A percentile compares a stretch with the other conserved stretches of the same genome.
phyloP scores from a whole-genome alignment of 2,113 vertebrate genomes.

The Corynorhinus townsendii region DNA sequence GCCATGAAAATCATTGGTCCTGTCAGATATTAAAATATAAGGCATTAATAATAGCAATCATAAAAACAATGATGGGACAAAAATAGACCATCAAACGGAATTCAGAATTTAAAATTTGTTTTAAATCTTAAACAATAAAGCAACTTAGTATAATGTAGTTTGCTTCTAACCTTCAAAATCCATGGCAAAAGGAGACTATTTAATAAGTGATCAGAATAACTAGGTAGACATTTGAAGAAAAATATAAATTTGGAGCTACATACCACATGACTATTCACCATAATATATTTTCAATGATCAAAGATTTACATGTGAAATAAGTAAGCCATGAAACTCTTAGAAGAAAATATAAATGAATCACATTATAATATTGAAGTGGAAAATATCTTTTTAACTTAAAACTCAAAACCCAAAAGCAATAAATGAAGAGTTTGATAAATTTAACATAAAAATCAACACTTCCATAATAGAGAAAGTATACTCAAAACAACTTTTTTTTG shows the following conservation, averaged over 20 bases:
- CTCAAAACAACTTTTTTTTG: background rate
- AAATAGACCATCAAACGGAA: background rate
- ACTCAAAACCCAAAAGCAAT: background rate
- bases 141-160: background rate
- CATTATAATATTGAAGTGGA: background rate
- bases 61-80: background rate
- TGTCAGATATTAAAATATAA: background rate
- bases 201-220: background rate
- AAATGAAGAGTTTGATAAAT: background rate
- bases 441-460: background rate
- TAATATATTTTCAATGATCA: background rate
- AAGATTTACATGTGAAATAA: background rate
- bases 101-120: background rate
- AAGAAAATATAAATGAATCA: background rate
- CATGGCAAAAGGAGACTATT: background rate
- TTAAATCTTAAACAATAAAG: background rate
- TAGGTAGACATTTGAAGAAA: background rate
- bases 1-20: background rate
- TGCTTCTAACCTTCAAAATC: background rate
- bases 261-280: rapidly evolving
- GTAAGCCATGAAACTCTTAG: background rate
- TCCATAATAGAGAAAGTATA: background rate
- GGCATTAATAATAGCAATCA: background rate
- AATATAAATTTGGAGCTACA: background rate
- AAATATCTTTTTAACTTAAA: background rate